Evolutionary conservation across 2,113 vertebrate genomes (phyloP).

Genomic region (Nesospiza acunhae): DNA sequence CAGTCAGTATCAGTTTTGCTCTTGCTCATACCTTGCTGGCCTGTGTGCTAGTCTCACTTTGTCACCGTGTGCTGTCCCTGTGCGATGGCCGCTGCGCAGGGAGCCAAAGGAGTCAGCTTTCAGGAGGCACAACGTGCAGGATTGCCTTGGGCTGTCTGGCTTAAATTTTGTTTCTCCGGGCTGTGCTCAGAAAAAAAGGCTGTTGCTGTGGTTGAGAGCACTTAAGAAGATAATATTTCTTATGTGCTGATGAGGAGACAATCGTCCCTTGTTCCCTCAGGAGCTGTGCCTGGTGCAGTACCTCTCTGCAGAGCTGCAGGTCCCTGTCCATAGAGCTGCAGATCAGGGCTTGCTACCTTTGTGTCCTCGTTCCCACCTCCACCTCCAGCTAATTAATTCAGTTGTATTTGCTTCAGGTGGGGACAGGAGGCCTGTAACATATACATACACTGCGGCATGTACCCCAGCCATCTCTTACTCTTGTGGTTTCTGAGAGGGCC

Average conservation of each 20-base stretch:
- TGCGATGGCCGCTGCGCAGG: rapidly evolving
- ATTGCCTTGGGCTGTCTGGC: neutral
- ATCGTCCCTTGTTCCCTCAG: neutral
- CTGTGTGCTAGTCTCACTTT: rapidly evolving
- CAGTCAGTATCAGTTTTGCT: neutral
- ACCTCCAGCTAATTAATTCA: neutral
- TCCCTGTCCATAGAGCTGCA: neutral
- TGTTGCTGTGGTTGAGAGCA: neutral
- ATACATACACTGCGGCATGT: rapidly evolving
- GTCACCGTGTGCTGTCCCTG: neutral
- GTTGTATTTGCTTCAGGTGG: neutral
- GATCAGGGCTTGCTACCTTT: neutral
- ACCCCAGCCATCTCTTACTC: neutral
- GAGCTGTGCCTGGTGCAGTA: neutral
- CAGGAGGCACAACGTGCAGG: neutral
- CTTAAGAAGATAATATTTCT: neutral
- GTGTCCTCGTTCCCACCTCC: neutral
- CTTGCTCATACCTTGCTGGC: neutral
- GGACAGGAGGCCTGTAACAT: neutral
- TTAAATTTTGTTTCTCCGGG: neutral
- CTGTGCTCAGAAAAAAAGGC: neutral
- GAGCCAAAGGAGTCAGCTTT: neutral
- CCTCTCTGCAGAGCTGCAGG: neutral
- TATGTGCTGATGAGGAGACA: neutral
- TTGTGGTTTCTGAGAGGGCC: neutral